Conservation (phyloP, 2,797 vertebrate species). For the Hippoglossus hippoglossus region DNA sequence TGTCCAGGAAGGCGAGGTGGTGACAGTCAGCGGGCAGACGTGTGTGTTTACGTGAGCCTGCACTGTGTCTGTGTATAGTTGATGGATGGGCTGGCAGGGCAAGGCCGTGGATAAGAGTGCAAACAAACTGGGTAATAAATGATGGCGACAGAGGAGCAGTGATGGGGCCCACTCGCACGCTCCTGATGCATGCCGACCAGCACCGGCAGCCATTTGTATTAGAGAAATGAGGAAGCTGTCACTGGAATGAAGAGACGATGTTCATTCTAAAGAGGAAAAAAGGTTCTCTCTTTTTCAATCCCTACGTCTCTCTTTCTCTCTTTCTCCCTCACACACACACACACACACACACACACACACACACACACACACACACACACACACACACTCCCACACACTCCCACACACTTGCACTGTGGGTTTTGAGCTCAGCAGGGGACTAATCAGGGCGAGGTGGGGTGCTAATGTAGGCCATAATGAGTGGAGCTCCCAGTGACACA, state of each 20-base stretch:
- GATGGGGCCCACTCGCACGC: conserved; percentile 87
- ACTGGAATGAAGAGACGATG: conserved; percentile 84
- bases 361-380: conserved; percentile 19
- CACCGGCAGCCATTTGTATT: conserved; percentile 92
- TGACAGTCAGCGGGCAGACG: conserved; percentile 82
- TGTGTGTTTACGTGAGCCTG: conserved; percentile 38
- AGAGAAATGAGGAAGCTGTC: conserved; percentile 91
- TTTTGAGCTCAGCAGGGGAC: conserved; percentile 75
- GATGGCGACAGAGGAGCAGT: conserved; percentile 88
- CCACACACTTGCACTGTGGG: conserved; percentile 57
- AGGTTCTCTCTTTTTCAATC: conserved; percentile 20
- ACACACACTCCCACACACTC: conserved; percentile 20
- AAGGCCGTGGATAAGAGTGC: conserved; percentile 97
- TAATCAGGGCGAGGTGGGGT: conserved; percentile 83
- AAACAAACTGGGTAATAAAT: conserved; percentile 97
- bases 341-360: conserved; percentile 12
- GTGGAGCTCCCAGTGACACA: conserved; percentile 72
- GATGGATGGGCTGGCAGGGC: conserved; percentile 94
- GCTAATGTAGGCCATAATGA: conserved; percentile 86
- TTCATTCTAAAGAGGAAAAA: conserved; percentile 65
- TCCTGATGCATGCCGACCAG: conserved; percentile 94
- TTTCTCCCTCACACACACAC: conserved; percentile 24
- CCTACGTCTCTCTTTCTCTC: conserved; percentile 6
- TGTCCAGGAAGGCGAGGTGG: conserved; percentile 55
- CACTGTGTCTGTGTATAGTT: conserved; percentile 76